These are phyloP conservation scores for Platygyra sinensis DNA, from an alignment of 64 coral and sea anemone genomes.

Conservation along the genomic window DNA sequence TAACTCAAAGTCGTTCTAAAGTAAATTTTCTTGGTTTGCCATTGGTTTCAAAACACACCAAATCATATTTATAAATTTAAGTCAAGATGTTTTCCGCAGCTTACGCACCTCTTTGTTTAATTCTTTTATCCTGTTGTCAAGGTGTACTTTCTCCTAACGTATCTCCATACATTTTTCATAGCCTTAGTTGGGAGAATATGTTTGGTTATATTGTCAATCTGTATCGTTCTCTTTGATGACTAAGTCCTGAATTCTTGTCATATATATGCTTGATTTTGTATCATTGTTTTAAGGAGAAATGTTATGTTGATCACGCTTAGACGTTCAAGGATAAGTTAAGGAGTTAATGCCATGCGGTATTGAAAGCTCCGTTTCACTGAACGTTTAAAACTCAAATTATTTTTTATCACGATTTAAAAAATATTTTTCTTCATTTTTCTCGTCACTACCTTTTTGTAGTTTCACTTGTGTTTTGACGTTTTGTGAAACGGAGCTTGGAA, in stretches of 20 bases:
- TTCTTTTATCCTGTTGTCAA: neutral
- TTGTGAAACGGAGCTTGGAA: neutral
- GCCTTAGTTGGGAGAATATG: neutral
- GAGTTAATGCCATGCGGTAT: neutral
- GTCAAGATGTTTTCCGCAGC: slow-evolving; percentile 7
- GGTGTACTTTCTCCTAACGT: neutral
- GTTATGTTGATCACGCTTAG: neutral
- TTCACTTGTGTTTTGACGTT: neutral
- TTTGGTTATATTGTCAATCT: neutral
- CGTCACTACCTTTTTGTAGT: neutral
- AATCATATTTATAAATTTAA: slow-evolving; percentile 39
- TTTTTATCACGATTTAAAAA: neutral
- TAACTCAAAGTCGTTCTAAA: slow-evolving; percentile 27
- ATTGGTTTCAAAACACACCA: slow-evolving; percentile 1
- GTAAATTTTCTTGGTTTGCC: slow-evolving; percentile 7
- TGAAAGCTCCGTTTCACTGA: neutral
- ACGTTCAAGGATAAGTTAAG: neutral
- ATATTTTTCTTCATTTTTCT: neutral
- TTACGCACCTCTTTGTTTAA: slow-evolving; percentile 1
- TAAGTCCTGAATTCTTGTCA: neutral
- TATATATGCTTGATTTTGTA: neutral
- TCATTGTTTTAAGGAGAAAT: neutral
- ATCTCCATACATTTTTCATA: neutral
- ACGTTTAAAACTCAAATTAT: neutral
- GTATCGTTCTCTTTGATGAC: neutral